Percentiles rank a stretch among this genome's conserved stretches.
Conservation (phyloP, 2,888 invertebrate species). For the Lobophora halterata region DNA sequence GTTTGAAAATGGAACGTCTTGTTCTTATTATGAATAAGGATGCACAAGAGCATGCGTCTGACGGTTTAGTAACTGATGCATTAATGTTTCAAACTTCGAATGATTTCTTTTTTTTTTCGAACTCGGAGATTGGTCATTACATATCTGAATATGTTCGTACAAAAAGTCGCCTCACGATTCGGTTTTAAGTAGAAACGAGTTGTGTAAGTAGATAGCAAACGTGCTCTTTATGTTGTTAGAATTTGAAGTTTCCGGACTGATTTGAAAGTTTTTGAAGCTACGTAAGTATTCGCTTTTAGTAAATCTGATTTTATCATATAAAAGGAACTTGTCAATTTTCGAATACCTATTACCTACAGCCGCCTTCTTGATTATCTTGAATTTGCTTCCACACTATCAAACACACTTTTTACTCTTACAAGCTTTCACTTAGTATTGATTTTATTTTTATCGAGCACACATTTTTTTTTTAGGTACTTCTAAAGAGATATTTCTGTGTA, state of each 20-base stretch:
- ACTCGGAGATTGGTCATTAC: conserved; percentile 79
- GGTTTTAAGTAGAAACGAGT: conserved; percentile 68
- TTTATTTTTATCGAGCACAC: no score
- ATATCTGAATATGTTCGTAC: conserved; percentile 76
- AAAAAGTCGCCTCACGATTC: conserved; percentile 72
- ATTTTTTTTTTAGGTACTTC: no score
- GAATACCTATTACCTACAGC: no score
- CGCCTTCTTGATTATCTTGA: conserved; percentile 19
- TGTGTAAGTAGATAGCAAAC: conserved; percentile 72
- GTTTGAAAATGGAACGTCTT: conserved; percentile 71
- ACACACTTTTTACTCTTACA: no score
- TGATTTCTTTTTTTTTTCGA: conserved; percentile 66
- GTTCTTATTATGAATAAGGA: conserved; percentile 78
- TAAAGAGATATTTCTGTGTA: no score
- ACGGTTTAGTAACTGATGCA: conserved; percentile 80
- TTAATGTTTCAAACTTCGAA: conserved; percentile 73
- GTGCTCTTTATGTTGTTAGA: conserved; percentile 74
- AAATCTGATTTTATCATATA: conserved; percentile 46
- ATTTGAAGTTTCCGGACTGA: conserved; percentile 73
- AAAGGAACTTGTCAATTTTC: conserved; percentile 31
- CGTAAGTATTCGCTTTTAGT: conserved; percentile 38
- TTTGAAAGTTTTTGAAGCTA: conserved; percentile 59
- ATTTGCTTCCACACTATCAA: conserved; percentile 20
- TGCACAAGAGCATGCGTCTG: conserved; percentile 75
- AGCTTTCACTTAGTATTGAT: no score